Evolutionary conservation across 2,797 vertebrate genomes (phyloP).

Genomic region (Microctenopoma stevenorrisi): DNA sequence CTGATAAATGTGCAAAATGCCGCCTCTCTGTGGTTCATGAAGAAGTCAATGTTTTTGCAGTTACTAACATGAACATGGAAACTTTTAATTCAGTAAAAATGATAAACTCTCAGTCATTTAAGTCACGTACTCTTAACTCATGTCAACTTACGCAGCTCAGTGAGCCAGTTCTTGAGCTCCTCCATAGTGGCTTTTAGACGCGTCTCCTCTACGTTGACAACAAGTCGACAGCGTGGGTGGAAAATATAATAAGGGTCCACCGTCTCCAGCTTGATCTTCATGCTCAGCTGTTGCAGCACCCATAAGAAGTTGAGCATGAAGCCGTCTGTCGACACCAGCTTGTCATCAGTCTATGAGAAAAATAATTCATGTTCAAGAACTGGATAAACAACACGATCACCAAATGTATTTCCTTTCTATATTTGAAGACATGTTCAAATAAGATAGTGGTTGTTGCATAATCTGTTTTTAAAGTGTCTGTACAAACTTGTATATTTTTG

Average conservation of each 20-base stretch:
- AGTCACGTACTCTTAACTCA: not conserved
- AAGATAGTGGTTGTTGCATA: no score
- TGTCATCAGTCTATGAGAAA: constrained; percentile 91
- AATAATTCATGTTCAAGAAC: not conserved
- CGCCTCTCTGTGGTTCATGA: constrained; percentile 6
- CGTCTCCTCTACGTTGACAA: constrained; percentile 91
- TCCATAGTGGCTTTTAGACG: constrained; percentile 97
- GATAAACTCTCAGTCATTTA: not conserved
- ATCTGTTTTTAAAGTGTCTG: no score
- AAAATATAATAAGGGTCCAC: constrained; percentile 98
- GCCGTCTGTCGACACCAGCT: constrained; percentile 96
- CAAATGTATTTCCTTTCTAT: no score
- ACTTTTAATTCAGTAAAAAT: not conserved
- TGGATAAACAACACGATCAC: not conserved
- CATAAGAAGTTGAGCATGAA: constrained; percentile 99
- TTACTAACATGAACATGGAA: no score
- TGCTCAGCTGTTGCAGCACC: constrained; percentile 98
- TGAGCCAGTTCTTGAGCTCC: constrained; percentile 91
- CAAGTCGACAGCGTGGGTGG: constrained; percentile 93
- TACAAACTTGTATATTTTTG: no score
- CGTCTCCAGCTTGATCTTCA: constrained; percentile 97
- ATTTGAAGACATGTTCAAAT: no score
- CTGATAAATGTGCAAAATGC: constrained; percentile 15
- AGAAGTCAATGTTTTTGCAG: constrained; percentile 9
- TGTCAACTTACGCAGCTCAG: constrained; percentile 89